Evolutionary conservation across 2,888 invertebrate genomes (phyloP), one percentile per base, ranked within the genome.

Genomic region (Synergus japonicus): DNA sequence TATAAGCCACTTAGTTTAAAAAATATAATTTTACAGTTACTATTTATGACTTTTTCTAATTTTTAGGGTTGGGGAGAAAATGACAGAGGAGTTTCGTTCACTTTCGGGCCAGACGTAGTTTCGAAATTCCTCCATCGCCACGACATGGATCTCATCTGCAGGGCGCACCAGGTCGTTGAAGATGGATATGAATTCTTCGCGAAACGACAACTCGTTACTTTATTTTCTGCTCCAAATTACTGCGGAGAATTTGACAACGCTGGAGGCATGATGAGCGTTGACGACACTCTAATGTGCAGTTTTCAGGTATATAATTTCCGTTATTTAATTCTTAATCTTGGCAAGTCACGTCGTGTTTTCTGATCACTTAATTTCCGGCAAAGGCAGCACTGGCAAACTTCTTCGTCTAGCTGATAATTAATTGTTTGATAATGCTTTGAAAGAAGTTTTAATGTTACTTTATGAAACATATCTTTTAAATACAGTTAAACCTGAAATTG

Each of bases 121-220:
- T 97, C 97, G 92, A 98, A 98, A 93, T 98, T 98, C 93, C 94
- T 99, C 88, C 98, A 98, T 93, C 95, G 98, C 90, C 98, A 99
- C 93, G 99, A 99, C 92, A 94, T 99, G 92, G 99, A 99, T 93
- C 94, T 99, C 91, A 98, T 99, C 91, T 99, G 99, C 93, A 95
- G 99, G 88, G 99, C 99, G 80, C 99, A 99, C 94, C 90, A 96
- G 95, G 97, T 98, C 66, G 99, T 99, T 76, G 99, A 99, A 93
- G 99, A 99, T 93, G 99, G 99, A 2, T 99, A 99, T 92, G 99
- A 99, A 92, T 99, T 99, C 93, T 99, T 99, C 93, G 99, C 99
- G 18, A 99, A 99, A 92, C 95, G 99, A 83, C 99, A 99, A 92
- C 94, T 99, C 90, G 99, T 99, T 78, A 99, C 99, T 1, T 93